A percentile compares a stretch with the other conserved stretches of the same genome.
Evolutionary conservation across 2,888 invertebrate genomes (phyloP).

Genomic region (Mechanitis mazaeus): DNA sequence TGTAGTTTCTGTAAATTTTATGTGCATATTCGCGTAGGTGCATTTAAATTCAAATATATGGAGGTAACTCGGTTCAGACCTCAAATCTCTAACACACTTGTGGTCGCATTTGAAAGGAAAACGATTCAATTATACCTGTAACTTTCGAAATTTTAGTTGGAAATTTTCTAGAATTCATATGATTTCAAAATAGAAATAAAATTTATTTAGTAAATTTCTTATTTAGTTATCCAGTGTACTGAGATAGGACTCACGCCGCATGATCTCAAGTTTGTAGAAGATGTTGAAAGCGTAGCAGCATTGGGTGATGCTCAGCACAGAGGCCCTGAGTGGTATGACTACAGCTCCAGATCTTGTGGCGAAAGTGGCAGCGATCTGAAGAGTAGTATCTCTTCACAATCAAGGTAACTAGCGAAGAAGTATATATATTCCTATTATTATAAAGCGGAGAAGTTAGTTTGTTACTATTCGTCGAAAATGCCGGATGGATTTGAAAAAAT

Average conservation of each 20-base stretch:
- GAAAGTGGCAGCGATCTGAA: conserved; percentile 33
- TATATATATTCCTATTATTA: not conserved
- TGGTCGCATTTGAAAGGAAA: conserved; percentile 7
- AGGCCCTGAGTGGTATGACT: conserved; percentile 47
- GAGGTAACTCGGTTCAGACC: conserved; percentile 23
- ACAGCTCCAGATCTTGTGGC: conserved; percentile 21
- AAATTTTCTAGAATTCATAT: not conserved
- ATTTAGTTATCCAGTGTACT: conserved; percentile 16
- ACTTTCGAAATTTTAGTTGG: conserved; percentile 1
- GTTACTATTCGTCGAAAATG: too few species aligned
- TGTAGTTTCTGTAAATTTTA: conserved; percentile 26
- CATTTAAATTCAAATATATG: conserved; percentile 32
- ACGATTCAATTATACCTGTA: conserved; percentile 3
- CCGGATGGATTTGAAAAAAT: too few species aligned
- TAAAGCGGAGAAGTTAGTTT: too few species aligned
- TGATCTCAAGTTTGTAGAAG: conserved; percentile 28
- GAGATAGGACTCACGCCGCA: conserved; percentile 21
- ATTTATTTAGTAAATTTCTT: too few species aligned
- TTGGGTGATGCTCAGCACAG: conserved; percentile 51
- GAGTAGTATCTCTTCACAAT: conserved; percentile 15
- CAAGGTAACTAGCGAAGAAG: conserved; percentile 12
- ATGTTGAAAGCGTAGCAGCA: conserved; percentile 38
- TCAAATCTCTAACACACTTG: conserved; percentile 26
- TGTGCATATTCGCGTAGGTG: conserved; percentile 31
- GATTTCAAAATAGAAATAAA: not conserved